Percentiles rank a stretch among this genome's conserved stretches.
Conservation (phyloP, 2,888 invertebrate species). For the Proisotoma minuta region DNA sequence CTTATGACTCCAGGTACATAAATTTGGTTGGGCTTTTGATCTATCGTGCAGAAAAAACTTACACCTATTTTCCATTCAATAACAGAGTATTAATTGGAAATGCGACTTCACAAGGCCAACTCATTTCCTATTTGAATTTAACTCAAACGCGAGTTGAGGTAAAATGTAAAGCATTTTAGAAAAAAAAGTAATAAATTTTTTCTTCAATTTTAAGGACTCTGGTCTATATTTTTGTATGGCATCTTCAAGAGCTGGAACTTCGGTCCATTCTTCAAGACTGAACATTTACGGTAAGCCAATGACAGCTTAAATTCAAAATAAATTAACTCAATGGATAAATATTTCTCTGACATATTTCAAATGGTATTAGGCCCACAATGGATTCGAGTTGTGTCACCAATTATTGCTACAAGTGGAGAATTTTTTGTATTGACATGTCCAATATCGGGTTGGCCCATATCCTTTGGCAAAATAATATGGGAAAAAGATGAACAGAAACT, state of each 20-base stretch:
- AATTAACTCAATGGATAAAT: neutral
- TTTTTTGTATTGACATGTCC: constrained; percentile 52
- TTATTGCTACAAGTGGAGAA: constrained; percentile 53
- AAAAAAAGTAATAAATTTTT: too few species aligned
- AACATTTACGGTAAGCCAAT: constrained; percentile 53
- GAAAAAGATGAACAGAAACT: constrained; percentile 49
- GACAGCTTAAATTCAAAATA: neutral
- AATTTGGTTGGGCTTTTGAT: too few species aligned
- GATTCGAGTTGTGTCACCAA: constrained; percentile 52
- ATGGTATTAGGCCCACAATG: constrained; percentile 52
- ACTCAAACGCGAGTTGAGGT: constrained; percentile 48
- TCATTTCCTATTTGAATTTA: constrained; percentile 45
- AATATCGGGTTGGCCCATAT: constrained; percentile 53
- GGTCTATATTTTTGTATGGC: too few species aligned
- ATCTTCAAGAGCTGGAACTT: constrained; percentile 48
- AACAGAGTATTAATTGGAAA: constrained; percentile 44
- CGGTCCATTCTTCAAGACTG: constrained; percentile 50
- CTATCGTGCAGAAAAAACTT: too few species aligned
- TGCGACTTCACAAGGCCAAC: constrained; percentile 44
- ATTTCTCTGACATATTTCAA: too few species aligned
- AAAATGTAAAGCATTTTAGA: too few species aligned
- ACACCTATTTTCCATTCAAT: neutral
- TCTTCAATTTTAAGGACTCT: too few species aligned
- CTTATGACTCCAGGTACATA: constrained; percentile 24
- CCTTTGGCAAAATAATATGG: constrained; percentile 51